A percentile compares a stretch with the other conserved stretches of the same genome.
These are phyloP conservation scores for Thalpophila matura DNA, from an alignment of 2,888 invertebrate genomes.

Conservation along the genomic window DNA sequence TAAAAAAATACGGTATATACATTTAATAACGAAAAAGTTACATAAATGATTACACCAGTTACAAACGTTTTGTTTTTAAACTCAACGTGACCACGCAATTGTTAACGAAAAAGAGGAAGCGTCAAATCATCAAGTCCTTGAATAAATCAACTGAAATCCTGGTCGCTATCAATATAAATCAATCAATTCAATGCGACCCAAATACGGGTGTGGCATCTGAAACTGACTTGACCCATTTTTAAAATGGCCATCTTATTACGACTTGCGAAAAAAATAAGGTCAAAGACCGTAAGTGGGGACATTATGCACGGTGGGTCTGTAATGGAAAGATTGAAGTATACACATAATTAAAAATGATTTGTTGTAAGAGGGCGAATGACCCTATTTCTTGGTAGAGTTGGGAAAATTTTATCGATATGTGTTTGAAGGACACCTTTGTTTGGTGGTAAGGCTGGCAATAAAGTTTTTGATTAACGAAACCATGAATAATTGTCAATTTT, in stretches of 20 bases:
- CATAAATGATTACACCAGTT: conserved; percentile 8
- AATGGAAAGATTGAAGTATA: conserved; percentile 86
- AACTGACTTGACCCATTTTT: conserved; percentile 84
- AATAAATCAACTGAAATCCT: conserved; percentile 37
- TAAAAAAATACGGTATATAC: not conserved
- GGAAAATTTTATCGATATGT: conserved; percentile 51
- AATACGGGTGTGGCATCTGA: conserved; percentile 71
- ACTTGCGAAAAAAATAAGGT: conserved; percentile 73
- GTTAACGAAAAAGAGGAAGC: conserved; percentile 44
- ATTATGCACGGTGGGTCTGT: conserved; percentile 76
- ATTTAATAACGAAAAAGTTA: conserved; percentile 1
- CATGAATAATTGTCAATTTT: no score
- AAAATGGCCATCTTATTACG: conserved; percentile 72
- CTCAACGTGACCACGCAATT: conserved; percentile 18
- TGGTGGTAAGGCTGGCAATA: not conserved
- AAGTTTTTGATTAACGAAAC: not conserved
- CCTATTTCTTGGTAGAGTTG: conserved; percentile 82
- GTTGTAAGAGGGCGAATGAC: conserved; percentile 86
- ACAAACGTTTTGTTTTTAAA: conserved; percentile 14
- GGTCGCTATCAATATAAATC: conserved; percentile 69
- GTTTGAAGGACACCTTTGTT: not conserved
- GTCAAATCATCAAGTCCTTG: conserved; percentile 52
- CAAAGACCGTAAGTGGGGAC: conserved; percentile 72
- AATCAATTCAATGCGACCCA: conserved; percentile 81
- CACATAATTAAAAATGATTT: conserved; percentile 90